Evolutionary conservation across 2,113 vertebrate species (phyloP).

Genomic region (Nesoenas mayeri): DNA sequence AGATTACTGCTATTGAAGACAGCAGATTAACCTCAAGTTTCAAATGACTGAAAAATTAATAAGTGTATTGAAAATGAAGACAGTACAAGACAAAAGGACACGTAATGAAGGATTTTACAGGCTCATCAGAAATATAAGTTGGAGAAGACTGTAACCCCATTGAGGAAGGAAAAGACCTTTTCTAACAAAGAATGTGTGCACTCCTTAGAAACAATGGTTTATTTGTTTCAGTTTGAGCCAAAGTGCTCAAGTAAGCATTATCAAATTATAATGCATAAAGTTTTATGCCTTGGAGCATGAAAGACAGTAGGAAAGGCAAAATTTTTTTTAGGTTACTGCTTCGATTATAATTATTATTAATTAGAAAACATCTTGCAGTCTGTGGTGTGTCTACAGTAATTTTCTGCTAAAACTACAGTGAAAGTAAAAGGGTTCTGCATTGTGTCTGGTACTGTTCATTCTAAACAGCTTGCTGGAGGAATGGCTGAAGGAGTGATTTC

Average conservation of each 20-base stretch:
- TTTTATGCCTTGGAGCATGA: not conserved
- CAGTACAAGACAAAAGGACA: conserved; percentile 22
- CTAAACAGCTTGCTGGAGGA: not conserved
- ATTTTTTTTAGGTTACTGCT: not conserved
- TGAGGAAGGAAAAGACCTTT: conserved; percentile 19
- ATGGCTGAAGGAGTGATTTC: not conserved
- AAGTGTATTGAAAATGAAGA: conserved; percentile 18
- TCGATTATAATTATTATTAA: not conserved
- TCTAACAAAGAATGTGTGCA: not conserved
- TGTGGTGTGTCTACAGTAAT: not conserved
- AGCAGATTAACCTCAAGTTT: conserved; percentile 9
- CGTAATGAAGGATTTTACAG: conserved; percentile 16
- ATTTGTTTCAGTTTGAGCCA: not conserved
- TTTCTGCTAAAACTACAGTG: not conserved
- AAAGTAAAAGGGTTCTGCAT: not conserved
- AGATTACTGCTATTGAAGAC: not conserved
- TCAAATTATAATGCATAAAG: not conserved
- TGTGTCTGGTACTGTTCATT: not conserved
- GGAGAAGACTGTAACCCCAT: not conserved
- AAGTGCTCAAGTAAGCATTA: not conserved
- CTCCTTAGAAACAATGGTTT: not conserved
- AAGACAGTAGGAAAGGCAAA: not conserved
- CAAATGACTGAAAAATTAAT: conserved; percentile 40
- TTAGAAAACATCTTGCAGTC: not conserved
- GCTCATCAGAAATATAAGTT: conserved; percentile 16